Evolutionary conservation across 2,888 invertebrate genomes (phyloP).

Genomic region (Polyommatus iphigenia): DNA sequence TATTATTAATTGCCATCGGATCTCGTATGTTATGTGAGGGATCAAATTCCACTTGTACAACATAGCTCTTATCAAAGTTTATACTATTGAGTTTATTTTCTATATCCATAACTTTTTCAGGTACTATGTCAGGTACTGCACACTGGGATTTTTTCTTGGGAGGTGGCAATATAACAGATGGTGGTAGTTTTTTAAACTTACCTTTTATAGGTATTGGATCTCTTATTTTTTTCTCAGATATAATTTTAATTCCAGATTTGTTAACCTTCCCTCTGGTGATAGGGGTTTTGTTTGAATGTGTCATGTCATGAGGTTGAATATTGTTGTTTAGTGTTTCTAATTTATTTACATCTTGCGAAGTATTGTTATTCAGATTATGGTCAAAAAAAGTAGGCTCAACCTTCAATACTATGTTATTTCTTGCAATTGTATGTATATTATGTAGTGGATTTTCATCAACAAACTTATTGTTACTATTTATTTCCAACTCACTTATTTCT

Average conservation of each 20-base stretch:
- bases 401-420: neutral
- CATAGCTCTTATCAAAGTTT: constrained; percentile 33
- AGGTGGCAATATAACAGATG: constrained; percentile 51
- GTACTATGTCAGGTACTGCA: neutral
- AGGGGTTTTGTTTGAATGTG: neutral
- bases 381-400: neutral
- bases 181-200: constrained; percentile 55
- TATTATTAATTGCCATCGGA: constrained; percentile 7
- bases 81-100: constrained; percentile 10
- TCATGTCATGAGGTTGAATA: neutral
- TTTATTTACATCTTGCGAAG: constrained; percentile 32
- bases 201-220: constrained; percentile 51
- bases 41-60: constrained; percentile 35
- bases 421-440: neutral
- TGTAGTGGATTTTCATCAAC: constrained; percentile 33
- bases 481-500: constrained; percentile 43
- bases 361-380: constrained; percentile 29
- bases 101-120: neutral
- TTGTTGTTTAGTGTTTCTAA: neutral
- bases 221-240: constrained; percentile 62
- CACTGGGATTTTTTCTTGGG: constrained; percentile 41
- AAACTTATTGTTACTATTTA: constrained; percentile 40
- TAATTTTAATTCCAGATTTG: constrained; percentile 55
- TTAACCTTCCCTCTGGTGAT: neutral
- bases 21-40: neutral